Evolutionary conservation across 2,888 invertebrate species (phyloP).

Genomic region (Halocaridina rubra): DNA sequence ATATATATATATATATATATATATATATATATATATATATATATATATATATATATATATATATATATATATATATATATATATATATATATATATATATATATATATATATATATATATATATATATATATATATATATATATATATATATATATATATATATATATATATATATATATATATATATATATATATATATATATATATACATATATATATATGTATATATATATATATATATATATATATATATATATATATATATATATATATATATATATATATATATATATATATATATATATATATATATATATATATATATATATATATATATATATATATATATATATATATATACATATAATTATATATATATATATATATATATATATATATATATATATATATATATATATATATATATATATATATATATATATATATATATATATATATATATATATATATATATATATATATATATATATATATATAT

Average conservation of each 20-base stretch:
- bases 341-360: not conserved
- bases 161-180: not conserved
- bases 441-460: conserved; percentile 8
- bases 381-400: conserved; percentile 8
- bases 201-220: not conserved
- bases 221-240: not conserved
- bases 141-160: not conserved
- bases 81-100: not conserved
- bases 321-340: not conserved
- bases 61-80: not conserved
- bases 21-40: not conserved
- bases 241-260: not conserved
- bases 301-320: not conserved
- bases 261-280: not conserved
- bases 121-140: not conserved
- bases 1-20: not conserved
- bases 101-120: not conserved
- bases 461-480: conserved; percentile 1
- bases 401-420: conserved; percentile 8
- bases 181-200: not conserved
- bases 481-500: not conserved
- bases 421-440: conserved; percentile 1
- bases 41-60: not conserved
- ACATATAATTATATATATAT: not conserved
- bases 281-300: not conserved